Conservation (phyloP, 2,888 invertebrate genomes). For the Artemia sinica region DNA sequence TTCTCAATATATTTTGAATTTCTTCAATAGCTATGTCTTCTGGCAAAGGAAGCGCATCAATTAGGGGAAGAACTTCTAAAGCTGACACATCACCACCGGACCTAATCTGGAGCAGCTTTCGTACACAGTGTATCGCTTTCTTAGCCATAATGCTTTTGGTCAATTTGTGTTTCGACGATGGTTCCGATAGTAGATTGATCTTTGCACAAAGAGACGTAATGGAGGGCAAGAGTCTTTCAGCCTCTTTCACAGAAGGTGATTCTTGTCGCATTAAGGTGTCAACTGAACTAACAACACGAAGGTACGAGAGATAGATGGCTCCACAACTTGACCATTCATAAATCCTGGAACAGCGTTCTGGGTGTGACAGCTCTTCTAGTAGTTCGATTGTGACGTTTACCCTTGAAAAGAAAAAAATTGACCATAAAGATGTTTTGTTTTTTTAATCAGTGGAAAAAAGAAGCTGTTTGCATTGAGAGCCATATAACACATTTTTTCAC, state of each 20-base stretch:
- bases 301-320: background rate
- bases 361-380: background rate
- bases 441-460: too few relatives aligned
- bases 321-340: background rate
- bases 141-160: background rate
- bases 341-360: background rate
- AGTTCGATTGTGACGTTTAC: background rate
- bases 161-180: background rate
- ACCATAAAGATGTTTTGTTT: too few relatives aligned
- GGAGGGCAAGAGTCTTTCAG: background rate
- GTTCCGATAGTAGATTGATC: background rate
- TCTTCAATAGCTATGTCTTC: slow-evolving; percentile 43
- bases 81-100: background rate
- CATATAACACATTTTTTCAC: too few relatives aligned
- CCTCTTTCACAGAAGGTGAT: background rate
- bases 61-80: slow-evolving; percentile 33
- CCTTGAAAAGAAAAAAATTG: too few relatives aligned
- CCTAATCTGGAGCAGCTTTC: background rate
- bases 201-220: background rate
- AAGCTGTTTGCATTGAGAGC: too few relatives aligned
- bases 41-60: slow-evolving; percentile 39
- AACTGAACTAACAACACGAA: background rate
- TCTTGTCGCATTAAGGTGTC: background rate
- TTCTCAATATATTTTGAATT: slow-evolving; percentile 30
- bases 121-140: background rate